Conservation (phyloP, 1,140 invertebrate genomes). For the Macrobrachium rosenbergii region DNA sequence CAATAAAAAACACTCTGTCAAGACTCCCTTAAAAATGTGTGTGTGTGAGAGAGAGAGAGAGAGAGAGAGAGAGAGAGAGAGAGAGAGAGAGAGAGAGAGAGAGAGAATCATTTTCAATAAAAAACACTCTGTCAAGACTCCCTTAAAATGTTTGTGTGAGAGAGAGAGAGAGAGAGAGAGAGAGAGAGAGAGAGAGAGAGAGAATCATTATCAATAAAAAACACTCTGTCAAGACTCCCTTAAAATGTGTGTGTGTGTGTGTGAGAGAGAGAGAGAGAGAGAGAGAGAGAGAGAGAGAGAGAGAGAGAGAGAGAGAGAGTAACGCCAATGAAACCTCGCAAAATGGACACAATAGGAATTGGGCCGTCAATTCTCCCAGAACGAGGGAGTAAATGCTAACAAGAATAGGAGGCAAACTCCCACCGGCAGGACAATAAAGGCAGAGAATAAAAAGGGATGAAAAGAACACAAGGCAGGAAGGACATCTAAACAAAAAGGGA, state of each 20-base stretch:
- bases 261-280: constrained; percentile 40
- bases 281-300: constrained; percentile 18
- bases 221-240: no score
- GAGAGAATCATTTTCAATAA: no score
- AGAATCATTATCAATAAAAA: not conserved
- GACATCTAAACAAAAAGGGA: not conserved
- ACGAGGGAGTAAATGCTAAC: not conserved
- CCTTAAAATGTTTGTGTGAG: no score
- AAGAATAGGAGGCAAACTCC: no score
- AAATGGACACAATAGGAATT: not conserved
- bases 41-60: no score
- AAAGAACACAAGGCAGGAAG: not conserved
- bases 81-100: no score
- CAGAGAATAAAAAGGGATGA: not conserved
- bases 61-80: no score
- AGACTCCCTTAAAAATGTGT: no score
- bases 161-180: not conserved
- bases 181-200: constrained; percentile 22
- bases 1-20: no score
- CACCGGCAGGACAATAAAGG: no score
- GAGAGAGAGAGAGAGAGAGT: not conserved
- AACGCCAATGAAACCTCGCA: no score
- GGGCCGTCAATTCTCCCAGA: not conserved
- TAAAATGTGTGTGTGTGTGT: not conserved
- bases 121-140: no score